A percentile compares a stretch with the other conserved stretches of the same genome.
Evolutionary conservation across 2,113 vertebrate species (phyloP).

Genomic region (Melierax canorus): DNA sequence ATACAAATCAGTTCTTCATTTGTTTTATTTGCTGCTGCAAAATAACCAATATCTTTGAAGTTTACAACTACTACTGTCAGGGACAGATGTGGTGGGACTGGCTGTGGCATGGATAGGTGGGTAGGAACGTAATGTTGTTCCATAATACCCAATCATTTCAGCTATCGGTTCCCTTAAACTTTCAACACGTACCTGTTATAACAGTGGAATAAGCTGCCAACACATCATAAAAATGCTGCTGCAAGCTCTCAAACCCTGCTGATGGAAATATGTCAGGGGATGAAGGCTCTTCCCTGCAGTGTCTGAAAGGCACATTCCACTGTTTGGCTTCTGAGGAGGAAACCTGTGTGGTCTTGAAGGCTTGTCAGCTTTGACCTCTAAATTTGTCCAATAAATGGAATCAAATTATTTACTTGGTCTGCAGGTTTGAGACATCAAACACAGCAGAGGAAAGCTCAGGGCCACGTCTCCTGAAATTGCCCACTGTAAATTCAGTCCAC

Average conservation of each 20-base stretch:
- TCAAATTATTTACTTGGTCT: conserved; percentile 16
- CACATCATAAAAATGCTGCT: not conserved
- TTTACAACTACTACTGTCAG: not conserved
- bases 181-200: not conserved
- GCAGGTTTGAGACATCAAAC: not conserved
- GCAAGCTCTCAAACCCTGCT: not conserved
- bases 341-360: conserved; percentile 53
- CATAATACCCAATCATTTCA: not conserved
- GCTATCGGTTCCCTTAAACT: not conserved
- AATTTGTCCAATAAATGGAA: conserved; percentile 38
- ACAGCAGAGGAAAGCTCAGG: not conserved
- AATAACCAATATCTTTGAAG: not conserved
- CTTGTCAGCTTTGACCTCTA: conserved; percentile 44
- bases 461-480: not conserved
- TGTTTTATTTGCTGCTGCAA: conserved; percentile 3
- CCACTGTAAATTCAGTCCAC: not conserved
- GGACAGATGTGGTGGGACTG: not conserved
- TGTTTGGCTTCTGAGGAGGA: not conserved
- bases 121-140: not conserved
- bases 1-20: not conserved
- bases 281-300: not conserved
- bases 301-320: not conserved
- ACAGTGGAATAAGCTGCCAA: conserved; percentile 10
- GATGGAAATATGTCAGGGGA: conserved; percentile 31
- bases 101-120: not conserved